A percentile compares a stretch with the other conserved stretches of the same genome.
phyloP scores from a whole-genome alignment of 2,797 vertebrate species.

The Paguma larvata region DNA sequence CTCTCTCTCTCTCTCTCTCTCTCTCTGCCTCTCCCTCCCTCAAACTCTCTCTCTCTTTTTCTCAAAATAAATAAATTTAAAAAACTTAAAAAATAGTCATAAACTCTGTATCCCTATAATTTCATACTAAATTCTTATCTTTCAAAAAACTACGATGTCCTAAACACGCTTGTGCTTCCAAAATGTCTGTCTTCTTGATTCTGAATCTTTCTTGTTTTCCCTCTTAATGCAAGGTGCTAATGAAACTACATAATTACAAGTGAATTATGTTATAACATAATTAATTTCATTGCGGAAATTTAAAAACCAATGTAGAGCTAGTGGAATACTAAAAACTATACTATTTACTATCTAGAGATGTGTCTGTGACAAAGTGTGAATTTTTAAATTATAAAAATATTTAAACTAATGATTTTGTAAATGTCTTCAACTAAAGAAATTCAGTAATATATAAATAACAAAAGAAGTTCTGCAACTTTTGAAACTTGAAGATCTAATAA shows the following conservation, averaged over 20 bases:
- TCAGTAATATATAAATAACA: not conserved
- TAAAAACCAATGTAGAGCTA: not conserved
- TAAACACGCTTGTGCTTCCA: not conserved
- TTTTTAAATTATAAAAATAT: not conserved
- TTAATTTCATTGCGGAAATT: slow-evolving; percentile 1
- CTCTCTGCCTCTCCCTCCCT: too few species aligned
- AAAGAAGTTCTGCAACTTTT: not conserved
- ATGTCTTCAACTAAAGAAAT: not conserved
- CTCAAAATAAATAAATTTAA: too few species aligned
- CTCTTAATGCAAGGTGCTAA: not conserved
- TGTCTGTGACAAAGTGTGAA: not conserved
- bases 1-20: too few species aligned
- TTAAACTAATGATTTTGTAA: not conserved
- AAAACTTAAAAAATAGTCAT: not conserved
- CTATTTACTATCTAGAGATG: not conserved
- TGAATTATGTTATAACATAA: not conserved
- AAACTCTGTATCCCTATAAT: not conserved
- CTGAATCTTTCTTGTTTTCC: not conserved
- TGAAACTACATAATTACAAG: not conserved
- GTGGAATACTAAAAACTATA: not conserved
- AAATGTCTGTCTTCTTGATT: not conserved
- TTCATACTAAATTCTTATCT: not conserved
- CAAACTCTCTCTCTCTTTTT: too few species aligned
- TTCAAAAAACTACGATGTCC: not conserved
- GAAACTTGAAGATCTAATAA: not conserved